Evolutionary conservation across 2,797 vertebrate species (phyloP), one percentile per base, ranked within the genome.

Genomic region (Molossus alvarezi): DNA sequence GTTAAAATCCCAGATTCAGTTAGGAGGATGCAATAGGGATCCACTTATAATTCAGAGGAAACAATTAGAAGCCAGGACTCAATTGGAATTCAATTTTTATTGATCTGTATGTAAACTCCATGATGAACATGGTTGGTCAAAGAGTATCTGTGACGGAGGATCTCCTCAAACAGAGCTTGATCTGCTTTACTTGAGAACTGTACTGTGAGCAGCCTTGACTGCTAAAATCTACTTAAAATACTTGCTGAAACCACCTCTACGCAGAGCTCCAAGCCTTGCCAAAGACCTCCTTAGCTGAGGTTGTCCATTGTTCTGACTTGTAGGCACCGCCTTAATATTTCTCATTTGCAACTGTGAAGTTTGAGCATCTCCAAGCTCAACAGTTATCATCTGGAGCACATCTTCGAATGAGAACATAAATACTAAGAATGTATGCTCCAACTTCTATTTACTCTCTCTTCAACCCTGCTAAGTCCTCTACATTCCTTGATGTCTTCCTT

Each of bases 31-130:
- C 23, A 96, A 53, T 37, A 60, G 15, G n/a, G 60, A 80, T 90
- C 25, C 12, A 90, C 92, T 93, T 96, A 88, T 60, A 93, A 91
- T 64, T 83, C 85, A 91, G 90, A 96, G 77, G 53, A 96, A 97
- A 94, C 25, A 93, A 67, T 83, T 81, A 95, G 65, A 97, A 27
- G 4, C 21, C 27, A 83, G 89, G 71, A 45, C 57, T 73, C 21
- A 1, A 97, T 71, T 51, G 88, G 33, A 98, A 95, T 15, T 96
- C 25, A 72, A 65, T 77, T 58, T 69, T 85, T 37, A 20, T 94
- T 81, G 90, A 92, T 91, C 83, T 92, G 90, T 87, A 73, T 91
- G 86, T 90, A 96, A 95, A 96, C 85, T 88, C 15, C 55, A 87
- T 51, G 41, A 72, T 88, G 45, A 81, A 73, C 13, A 12, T 41